Base-by-base conservation (phyloP, 2,797 vertebrate genomes). In the Chromobotia macracanthus region DNA sequence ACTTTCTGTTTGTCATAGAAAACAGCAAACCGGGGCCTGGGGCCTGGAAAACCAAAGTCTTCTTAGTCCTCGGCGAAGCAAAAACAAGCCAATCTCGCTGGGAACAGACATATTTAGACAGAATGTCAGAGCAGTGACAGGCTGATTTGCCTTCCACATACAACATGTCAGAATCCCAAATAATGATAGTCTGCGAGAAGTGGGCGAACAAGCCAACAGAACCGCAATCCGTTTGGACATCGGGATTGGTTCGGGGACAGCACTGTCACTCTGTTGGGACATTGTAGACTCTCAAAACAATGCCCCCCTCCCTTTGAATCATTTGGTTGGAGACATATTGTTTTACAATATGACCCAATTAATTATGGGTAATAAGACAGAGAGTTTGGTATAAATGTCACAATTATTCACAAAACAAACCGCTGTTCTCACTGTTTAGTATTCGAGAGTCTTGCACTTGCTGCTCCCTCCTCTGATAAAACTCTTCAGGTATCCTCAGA, bases 131-230 rank as follows among this genome's bases (percentile, higher is more conserved):
- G 60, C 18, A 53, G 3, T 65, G 23, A 72, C 56, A 51, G 61
- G 48, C 38, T 81, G 70, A 79, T 79, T 70, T 74, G 64, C 75
- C 35, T 79, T 67, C 46, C 72, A 56, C 46, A 67, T 51, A 79
- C 65, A 65, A 21, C 0, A 9, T 55, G 48, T 70, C 81, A 82
- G 12, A 55, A 68, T 78, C 31, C 38, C 28, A 78, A 78, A 73
- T 82, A 73, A 82, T 68, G 80, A 82, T 82, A 78, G 65, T 53
- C 15, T 5, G 2, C 9, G 61, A 38, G 25, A 68, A 28, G 28
- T 50, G 21, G 41, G 51, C 8, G 21, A 72, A 50, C 8, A 13
- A 63, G 71, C 31, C 53, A 19, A 72, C 35, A 67, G 21, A 38
- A 73, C 38, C 10, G 5, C 8, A 55, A 60, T 73, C 7, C 6